These are phyloP conservation scores for Theristus sp. DNA, from an alignment of 2,888 invertebrate genomes.

Conservation along the genomic window DNA sequence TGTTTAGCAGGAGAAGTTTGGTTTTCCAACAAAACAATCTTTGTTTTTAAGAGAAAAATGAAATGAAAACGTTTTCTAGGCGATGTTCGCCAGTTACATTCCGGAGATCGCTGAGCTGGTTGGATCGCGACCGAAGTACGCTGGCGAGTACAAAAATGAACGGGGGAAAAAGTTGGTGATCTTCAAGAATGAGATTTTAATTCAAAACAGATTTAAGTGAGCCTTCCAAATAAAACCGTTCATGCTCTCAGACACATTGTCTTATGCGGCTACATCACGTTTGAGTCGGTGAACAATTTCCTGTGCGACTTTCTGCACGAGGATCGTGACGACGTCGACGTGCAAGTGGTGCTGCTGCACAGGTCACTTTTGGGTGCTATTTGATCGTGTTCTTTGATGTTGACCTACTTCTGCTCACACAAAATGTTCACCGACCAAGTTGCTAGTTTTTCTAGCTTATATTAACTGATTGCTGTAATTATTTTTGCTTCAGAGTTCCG, in stretches of 20 bases:
- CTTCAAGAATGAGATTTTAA: no score
- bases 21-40: no score
- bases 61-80: constrained; percentile 40
- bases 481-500: constrained; percentile 62
- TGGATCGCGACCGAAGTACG: constrained; percentile 97
- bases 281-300: constrained; percentile 99
- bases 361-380: constrained; percentile 51
- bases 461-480: background rate
- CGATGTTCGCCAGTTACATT: constrained; percentile 99
- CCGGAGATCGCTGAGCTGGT: constrained; percentile 99
- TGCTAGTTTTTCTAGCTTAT: no score
- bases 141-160: constrained; percentile 98
- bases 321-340: constrained; percentile 98
- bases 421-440: no score
- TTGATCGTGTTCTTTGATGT: no score
- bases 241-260: constrained; percentile 93
- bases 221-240: no score
- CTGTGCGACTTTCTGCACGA: constrained; percentile 99
- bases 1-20: no score
- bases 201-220: no score
- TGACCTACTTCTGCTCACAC: no score
- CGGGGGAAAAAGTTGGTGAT: constrained; percentile 95
- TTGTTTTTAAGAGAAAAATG: background rate
- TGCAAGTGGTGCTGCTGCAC: constrained; percentile 92
- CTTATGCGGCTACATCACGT: constrained; percentile 99